Percentiles rank a stretch among this genome's conserved stretches.
These are phyloP conservation scores for Prionailurus bengalensis DNA, from an alignment of 2,113 vertebrate genomes.

Conservation along the genomic window DNA sequence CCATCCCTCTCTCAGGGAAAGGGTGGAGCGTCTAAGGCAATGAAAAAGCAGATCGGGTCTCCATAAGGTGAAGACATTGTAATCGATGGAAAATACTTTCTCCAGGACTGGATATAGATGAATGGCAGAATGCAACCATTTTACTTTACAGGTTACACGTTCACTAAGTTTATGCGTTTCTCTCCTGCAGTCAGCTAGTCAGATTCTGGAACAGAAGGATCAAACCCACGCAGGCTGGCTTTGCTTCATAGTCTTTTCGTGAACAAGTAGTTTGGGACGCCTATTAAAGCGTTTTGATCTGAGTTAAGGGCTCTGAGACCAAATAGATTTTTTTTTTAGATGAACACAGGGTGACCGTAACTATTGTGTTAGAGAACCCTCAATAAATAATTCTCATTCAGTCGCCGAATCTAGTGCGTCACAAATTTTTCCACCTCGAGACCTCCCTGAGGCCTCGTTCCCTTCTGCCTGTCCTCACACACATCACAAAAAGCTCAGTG, in stretches of 20 bases:
- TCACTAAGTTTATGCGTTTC: not conserved
- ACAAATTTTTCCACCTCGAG: constrained; percentile 67
- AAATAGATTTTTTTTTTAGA: not conserved
- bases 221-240: not conserved
- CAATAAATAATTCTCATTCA: constrained; percentile 52
- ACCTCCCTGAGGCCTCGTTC: constrained; percentile 60
- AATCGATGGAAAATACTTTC: not conserved
- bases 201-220: not conserved
- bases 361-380: constrained; percentile 50
- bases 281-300: not conserved
- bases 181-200: not conserved
- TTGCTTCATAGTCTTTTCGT: not conserved
- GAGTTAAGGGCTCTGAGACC: not conserved
- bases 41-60: not conserved
- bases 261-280: not conserved
- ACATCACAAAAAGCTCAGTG: constrained; percentile 79
- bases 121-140: not conserved
- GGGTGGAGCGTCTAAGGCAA: not conserved
- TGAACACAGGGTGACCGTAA: not conserved
- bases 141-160: not conserved
- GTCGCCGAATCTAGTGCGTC: constrained; percentile 3
- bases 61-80: not conserved
- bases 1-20: not conserved
- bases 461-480: constrained; percentile 13
- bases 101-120: not conserved